Percentiles rank a stretch among this genome's conserved stretches.
These are phyloP conservation scores for Pseudococcus longispinus DNA, from an alignment of 2,888 invertebrate species.

Conservation along the genomic window DNA sequence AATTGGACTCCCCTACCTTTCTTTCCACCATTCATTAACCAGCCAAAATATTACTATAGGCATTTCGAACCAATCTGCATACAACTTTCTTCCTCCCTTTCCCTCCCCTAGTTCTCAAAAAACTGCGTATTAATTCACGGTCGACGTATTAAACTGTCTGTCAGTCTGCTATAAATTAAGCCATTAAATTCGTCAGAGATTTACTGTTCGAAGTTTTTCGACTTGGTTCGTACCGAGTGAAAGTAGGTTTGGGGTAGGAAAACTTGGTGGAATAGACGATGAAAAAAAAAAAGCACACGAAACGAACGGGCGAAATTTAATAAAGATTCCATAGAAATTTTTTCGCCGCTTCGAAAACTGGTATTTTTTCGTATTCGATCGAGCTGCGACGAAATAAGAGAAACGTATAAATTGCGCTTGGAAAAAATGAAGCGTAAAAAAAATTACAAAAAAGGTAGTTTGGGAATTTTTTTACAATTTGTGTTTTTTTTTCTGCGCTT, in stretches of 20 bases:
- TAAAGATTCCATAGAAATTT: constrained; percentile 14
- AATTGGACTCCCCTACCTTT: too few species aligned
- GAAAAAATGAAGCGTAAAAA: constrained; percentile 31
- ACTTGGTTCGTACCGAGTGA: background rate
- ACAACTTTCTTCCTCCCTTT: background rate
- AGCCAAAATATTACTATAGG: too few species aligned
- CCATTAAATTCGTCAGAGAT: constrained; percentile 26
- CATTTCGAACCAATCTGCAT: too few species aligned
- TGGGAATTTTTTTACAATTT: constrained; percentile 18
- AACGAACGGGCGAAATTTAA: constrained; percentile 5
- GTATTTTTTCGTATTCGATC: constrained; percentile 3
- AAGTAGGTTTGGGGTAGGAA: background rate
- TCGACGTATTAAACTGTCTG: background rate
- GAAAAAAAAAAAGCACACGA: background rate
- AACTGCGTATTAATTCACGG: background rate
- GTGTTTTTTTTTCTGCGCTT: background rate
- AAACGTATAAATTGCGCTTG: background rate
- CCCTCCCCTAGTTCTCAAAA: too few species aligned
- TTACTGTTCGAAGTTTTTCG: constrained; percentile 19
- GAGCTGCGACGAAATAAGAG: background rate
- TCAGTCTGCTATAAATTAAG: background rate
- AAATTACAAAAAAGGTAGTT: constrained; percentile 36
- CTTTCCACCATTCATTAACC: too few species aligned
- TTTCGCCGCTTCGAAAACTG: background rate
- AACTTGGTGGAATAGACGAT: background rate